Evolutionary conservation across 2,113 vertebrate genomes (phyloP).

Genomic region (Dasyornis broadbenti): DNA sequence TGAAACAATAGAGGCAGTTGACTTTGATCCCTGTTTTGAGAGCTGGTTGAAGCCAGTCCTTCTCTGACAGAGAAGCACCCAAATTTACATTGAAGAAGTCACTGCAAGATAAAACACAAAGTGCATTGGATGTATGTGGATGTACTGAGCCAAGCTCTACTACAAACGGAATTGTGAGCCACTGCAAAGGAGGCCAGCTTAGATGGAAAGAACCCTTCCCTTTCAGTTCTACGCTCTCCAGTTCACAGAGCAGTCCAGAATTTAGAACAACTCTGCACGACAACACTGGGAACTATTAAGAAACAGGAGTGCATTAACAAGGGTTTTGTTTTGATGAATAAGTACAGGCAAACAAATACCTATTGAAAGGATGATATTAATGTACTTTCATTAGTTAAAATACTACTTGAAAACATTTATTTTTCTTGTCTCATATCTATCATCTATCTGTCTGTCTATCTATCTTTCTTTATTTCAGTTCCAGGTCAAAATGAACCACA

Average conservation of each 20-base stretch:
- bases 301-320: neutral
- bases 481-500: neutral
- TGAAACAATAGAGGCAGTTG: neutral
- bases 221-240: neutral
- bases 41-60: neutral
- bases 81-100: neutral
- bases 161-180: fast-evolving
- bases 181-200: neutral
- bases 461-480: neutral
- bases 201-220: neutral
- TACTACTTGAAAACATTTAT: neutral
- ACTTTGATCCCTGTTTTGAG: neutral
- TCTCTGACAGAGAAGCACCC: neutral
- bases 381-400: neutral
- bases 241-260: neutral
- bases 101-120: neutral
- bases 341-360: neutral
- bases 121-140: neutral
- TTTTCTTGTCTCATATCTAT: neutral
- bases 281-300: neutral
- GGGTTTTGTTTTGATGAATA: neutral
- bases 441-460: too few relatives aligned
- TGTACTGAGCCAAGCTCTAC: neutral
- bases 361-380: neutral
- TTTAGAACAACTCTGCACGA: neutral